Evolutionary conservation across 2,113 vertebrate genomes (phyloP).

Genomic region (Toxotes chatareus): DNA sequence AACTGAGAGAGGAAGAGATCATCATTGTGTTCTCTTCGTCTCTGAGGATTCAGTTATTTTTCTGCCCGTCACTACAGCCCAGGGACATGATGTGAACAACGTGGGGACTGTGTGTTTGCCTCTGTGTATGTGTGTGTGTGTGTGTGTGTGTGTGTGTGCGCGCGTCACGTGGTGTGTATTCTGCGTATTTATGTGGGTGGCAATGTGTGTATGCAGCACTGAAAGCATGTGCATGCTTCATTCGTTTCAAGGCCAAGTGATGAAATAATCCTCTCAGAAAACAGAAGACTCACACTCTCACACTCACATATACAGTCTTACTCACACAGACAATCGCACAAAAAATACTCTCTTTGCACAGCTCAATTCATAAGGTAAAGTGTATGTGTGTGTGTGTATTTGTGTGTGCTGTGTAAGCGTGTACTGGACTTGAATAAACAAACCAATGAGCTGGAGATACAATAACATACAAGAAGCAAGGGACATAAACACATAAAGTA

Average conservation of each 20-base stretch:
- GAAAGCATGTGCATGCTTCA: slow-evolving; percentile 65
- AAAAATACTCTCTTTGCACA: slow-evolving; percentile 33
- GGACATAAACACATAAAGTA: background rate
- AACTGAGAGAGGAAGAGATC: slow-evolving; percentile 43
- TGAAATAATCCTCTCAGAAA: slow-evolving; percentile 65
- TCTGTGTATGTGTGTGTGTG: slow-evolving; percentile 23
- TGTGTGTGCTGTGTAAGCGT: slow-evolving; percentile 26
- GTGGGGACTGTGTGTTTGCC: slow-evolving; percentile 48
- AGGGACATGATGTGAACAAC: slow-evolving; percentile 71
- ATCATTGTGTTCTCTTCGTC: slow-evolving; percentile 58
- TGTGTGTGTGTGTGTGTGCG: slow-evolving; percentile 27
- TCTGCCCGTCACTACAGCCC: slow-evolving; percentile 66
- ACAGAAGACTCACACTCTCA: slow-evolving; percentile 19
- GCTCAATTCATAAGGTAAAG: slow-evolving; percentile 48
- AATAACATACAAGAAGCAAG: background rate
- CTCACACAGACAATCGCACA: slow-evolving; percentile 4
- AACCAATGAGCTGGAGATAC: slow-evolving; percentile 20
- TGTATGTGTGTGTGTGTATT: slow-evolving; percentile 6
- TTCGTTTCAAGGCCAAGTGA: slow-evolving; percentile 76
- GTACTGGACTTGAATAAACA: slow-evolving; percentile 48
- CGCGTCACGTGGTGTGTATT: slow-evolving; percentile 42
- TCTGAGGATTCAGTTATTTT: slow-evolving; percentile 65
- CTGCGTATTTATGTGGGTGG: slow-evolving; percentile 55
- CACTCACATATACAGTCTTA: slow-evolving; percentile 2
- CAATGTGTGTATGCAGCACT: slow-evolving; percentile 55